Percentiles rank a stretch among this genome's conserved stretches.
Evolutionary conservation across 2,797 vertebrate genomes (phyloP).

Genomic region (Sebastes minor): DNA sequence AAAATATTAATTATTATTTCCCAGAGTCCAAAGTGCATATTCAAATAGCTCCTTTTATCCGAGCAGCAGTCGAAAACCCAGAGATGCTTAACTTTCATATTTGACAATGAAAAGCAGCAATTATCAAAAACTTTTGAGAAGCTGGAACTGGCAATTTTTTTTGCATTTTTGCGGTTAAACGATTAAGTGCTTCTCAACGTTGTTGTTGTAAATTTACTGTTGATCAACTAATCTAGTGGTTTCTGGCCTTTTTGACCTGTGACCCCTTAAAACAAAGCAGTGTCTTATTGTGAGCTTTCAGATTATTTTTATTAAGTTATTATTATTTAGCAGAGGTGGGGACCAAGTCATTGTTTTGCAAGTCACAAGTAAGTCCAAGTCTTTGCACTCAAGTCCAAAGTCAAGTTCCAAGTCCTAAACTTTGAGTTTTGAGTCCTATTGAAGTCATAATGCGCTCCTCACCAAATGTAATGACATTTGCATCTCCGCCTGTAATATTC

Average conservation of each 20-base stretch:
- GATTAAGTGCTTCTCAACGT: background rate
- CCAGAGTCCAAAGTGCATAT: background rate
- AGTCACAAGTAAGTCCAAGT: too few relatives aligned
- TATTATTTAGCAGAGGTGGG: background rate
- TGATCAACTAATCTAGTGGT: background rate
- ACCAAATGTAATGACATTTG: too few relatives aligned
- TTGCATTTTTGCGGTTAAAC: background rate
- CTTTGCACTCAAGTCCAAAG: too few relatives aligned
- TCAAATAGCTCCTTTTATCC: background rate
- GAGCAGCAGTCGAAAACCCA: background rate
- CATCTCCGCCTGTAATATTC: too few relatives aligned
- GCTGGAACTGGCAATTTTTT: too few relatives aligned
- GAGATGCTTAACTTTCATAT: background rate
- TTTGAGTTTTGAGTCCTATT: too few relatives aligned
- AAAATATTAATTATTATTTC: background rate
- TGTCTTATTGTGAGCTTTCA: background rate
- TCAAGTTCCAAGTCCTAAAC: too few relatives aligned
- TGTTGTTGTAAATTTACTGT: background rate
- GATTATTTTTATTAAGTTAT: background rate
- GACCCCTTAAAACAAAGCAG: background rate
- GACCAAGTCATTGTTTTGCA: too few relatives aligned
- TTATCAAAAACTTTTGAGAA: background rate
- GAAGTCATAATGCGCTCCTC: too few relatives aligned
- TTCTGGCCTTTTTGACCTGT: background rate
- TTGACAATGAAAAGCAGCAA: background rate